Evolutionary conservation across 2,797 vertebrate genomes (phyloP).

Genomic region (Paramormyrops hopkinsi): DNA sequence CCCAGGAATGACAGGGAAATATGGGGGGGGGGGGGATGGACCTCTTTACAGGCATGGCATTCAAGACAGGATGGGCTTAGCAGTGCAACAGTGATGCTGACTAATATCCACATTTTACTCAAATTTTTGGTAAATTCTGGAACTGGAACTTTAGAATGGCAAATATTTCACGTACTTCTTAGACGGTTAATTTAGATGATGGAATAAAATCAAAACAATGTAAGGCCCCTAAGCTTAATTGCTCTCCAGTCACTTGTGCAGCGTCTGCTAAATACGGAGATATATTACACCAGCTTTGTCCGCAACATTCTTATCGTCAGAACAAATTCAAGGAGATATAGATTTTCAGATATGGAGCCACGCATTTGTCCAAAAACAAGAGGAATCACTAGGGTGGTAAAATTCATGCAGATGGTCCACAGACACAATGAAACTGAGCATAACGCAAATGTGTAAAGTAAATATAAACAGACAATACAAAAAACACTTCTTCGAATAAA

Average conservation of each 20-base stretch:
- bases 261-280: background rate
- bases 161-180: background rate
- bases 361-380: background rate
- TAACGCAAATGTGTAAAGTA: background rate
- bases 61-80: background rate
- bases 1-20: background rate
- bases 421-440: background rate
- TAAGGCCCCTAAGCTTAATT: background rate
- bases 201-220: background rate
- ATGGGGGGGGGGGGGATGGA: background rate
- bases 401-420: background rate
- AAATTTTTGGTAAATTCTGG: background rate
- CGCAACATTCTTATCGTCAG: background rate
- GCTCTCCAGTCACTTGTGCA: background rate
- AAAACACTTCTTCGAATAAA: conserved; percentile 5
- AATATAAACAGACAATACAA: background rate
- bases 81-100: background rate
- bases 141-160: background rate
- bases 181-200: background rate
- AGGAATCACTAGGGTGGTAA: background rate
- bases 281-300: background rate
- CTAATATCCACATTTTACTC: background rate
- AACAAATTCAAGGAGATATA: background rate
- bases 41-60: background rate
- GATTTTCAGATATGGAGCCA: background rate